A percentile compares a stretch with the other conserved stretches of the same genome.
phyloP scores from a whole-genome alignment of 2,797 vertebrate genomes.

The Enteromius trimaculatus region DNA sequence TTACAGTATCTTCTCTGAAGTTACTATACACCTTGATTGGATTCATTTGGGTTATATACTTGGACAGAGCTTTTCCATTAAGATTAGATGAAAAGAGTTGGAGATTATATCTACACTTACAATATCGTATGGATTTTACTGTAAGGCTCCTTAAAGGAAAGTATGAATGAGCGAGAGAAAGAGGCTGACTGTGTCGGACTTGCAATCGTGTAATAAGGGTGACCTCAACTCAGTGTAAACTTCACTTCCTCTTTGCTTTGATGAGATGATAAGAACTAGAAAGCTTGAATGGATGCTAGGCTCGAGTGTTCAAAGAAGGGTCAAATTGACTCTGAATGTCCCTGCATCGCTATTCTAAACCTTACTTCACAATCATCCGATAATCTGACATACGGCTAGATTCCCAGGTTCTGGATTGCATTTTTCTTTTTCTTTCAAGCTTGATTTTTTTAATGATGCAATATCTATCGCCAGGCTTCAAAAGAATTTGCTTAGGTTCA shows the following conservation, averaged over 20 bases:
- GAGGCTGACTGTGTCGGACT: slow-evolving; percentile 1
- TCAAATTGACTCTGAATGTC: slow-evolving; percentile 39
- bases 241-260: slow-evolving; percentile 78
- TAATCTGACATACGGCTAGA: background rate
- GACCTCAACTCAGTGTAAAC: slow-evolving; percentile 70
- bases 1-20: slow-evolving; percentile 58
- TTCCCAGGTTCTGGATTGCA: background rate
- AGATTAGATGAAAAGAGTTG: slow-evolving; percentile 15
- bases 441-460: background rate
- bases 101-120: slow-evolving; percentile 23
- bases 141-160: slow-evolving; percentile 30
- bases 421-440: slow-evolving; percentile 12
- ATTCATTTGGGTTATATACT: slow-evolving; percentile 53
- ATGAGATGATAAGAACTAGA: slow-evolving; percentile 73
- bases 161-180: slow-evolving; percentile 41
- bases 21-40: slow-evolving; percentile 63
- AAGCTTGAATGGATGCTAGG: slow-evolving; percentile 77
- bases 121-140: background rate
- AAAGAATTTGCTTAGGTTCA: background rate
- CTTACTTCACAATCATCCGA: slow-evolving; percentile 43
- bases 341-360: slow-evolving; percentile 62
- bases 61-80: slow-evolving; percentile 26
- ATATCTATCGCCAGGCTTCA: background rate
- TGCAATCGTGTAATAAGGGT: slow-evolving; percentile 31
- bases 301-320: slow-evolving; percentile 71